A percentile compares a stretch with the other conserved stretches of the same genome.
phyloP scores from a whole-genome alignment of 2,113 vertebrate genomes.

The Atherinomorus stipes region DNA sequence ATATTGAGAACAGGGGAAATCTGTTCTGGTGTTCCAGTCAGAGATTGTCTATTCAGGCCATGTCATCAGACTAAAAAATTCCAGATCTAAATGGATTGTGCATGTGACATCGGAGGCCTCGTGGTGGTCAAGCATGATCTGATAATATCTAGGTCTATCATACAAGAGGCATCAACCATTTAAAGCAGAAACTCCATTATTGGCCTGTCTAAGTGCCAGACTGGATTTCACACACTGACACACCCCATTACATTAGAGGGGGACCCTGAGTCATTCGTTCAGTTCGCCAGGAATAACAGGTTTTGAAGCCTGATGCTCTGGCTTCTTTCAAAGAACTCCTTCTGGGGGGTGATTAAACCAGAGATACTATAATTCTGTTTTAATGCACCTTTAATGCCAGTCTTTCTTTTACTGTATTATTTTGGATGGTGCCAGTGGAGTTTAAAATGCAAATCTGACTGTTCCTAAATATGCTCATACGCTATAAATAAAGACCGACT shows the following conservation, averaged over 20 bases:
- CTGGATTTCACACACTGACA: slow-evolving; percentile 57
- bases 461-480: slow-evolving; percentile 19
- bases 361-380: slow-evolving; percentile 19
- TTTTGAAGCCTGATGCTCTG: slow-evolving; percentile 18
- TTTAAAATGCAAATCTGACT: slow-evolving; percentile 16
- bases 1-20: neutral
- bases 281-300: slow-evolving; percentile 35
- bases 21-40: neutral
- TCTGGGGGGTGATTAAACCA: slow-evolving; percentile 31
- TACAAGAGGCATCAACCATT: slow-evolving; percentile 43
- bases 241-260: slow-evolving; percentile 36
- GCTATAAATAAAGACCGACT: slow-evolving; percentile 34
- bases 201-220: slow-evolving; percentile 43
- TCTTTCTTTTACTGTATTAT: slow-evolving; percentile 7
- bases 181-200: slow-evolving; percentile 58
- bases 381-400: slow-evolving; percentile 5
- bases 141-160: slow-evolving; percentile 39
- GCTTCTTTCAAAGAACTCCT: slow-evolving; percentile 16
- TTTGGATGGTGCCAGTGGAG: neutral
- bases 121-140: slow-evolving; percentile 46
- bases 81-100: slow-evolving; percentile 11
- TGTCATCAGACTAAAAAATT: slow-evolving; percentile 5
- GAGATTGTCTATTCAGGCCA: neutral
- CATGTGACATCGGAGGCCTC: neutral
- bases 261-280: slow-evolving; percentile 42